phyloP scores from a whole-genome alignment of 2,113 vertebrate genomes.

The Panthera tigris region DNA sequence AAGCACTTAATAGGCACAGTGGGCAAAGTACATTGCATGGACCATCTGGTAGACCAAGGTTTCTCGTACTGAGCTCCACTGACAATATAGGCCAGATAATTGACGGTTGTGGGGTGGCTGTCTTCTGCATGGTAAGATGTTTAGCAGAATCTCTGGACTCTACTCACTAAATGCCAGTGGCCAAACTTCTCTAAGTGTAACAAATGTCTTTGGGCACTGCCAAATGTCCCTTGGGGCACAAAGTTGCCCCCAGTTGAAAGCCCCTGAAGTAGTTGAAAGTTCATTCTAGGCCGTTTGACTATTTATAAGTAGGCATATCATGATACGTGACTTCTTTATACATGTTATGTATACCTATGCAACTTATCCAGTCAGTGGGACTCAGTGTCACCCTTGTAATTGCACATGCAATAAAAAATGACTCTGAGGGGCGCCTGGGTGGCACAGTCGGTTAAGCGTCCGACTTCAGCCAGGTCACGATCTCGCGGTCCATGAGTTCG shows the following conservation, averaged over 20 bases:
- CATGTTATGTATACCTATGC: background rate
- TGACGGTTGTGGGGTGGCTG: background rate
- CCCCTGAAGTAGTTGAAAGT: background rate
- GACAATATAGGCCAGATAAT: background rate
- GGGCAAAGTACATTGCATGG: background rate
- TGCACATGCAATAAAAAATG: background rate
- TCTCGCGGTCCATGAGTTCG: too few species aligned
- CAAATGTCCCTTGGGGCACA: background rate
- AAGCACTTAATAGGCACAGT: background rate
- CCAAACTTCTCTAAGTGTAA: background rate
- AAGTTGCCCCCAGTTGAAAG: background rate
- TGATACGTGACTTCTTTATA: background rate
- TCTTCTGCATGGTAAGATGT: background rate
- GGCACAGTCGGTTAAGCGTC: too few species aligned
- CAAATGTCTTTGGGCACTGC: background rate
- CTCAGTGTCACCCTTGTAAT: background rate
- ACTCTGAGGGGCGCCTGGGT: background rate
- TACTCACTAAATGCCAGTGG: background rate
- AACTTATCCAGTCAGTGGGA: background rate
- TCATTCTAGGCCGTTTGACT: background rate
- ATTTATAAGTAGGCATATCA: background rate
- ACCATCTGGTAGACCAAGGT: background rate
- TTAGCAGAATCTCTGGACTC: conserved; percentile 1
- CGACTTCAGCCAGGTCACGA: too few species aligned
- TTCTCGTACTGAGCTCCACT: background rate